phyloP scores from a whole-genome alignment of 2,888 invertebrate genomes.

The Ethmia dodecea region DNA sequence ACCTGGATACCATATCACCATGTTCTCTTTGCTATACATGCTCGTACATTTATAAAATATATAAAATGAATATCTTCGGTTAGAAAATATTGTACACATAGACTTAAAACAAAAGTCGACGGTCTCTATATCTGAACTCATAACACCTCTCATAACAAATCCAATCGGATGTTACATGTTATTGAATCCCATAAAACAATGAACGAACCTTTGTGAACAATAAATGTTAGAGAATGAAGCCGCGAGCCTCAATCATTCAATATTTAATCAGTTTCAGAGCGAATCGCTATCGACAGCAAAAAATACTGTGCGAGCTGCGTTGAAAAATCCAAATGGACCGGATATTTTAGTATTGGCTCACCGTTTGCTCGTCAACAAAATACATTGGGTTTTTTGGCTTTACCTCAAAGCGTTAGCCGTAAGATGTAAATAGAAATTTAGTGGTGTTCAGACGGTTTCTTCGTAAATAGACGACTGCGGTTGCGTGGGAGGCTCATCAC shows the following conservation, averaged over 20 bases:
- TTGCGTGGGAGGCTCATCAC: slow-evolving; percentile 58
- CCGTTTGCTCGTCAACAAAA: slow-evolving; percentile 26
- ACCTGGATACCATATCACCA: too few relatives aligned
- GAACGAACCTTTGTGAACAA: too few relatives aligned
- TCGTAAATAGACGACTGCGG: slow-evolving; percentile 39
- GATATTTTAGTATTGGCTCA: slow-evolving; percentile 26
- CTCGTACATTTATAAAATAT: neutral
- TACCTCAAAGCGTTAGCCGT: slow-evolving; percentile 21
- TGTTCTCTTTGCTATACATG: too few relatives aligned
- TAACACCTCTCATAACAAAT: too few relatives aligned
- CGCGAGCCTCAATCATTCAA: too few relatives aligned
- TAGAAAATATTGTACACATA: neutral
- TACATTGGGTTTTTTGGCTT: slow-evolving; percentile 18
- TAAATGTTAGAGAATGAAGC: too few relatives aligned
- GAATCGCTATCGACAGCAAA: neutral
- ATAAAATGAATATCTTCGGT: neutral
- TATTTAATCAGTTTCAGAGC: slow-evolving; percentile 1
- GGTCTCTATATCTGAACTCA: too few relatives aligned
- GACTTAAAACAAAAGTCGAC: too few relatives aligned
- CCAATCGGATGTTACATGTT: too few relatives aligned
- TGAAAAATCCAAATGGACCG: slow-evolving; percentile 30
- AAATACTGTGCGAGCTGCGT: slow-evolving; percentile 2
- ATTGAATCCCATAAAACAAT: too few relatives aligned
- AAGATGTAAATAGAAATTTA: slow-evolving; percentile 22
- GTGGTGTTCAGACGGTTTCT: slow-evolving; percentile 10